phyloP scores from a whole-genome alignment of 1,140 invertebrate species.

The Whitmania pigra region DNA sequence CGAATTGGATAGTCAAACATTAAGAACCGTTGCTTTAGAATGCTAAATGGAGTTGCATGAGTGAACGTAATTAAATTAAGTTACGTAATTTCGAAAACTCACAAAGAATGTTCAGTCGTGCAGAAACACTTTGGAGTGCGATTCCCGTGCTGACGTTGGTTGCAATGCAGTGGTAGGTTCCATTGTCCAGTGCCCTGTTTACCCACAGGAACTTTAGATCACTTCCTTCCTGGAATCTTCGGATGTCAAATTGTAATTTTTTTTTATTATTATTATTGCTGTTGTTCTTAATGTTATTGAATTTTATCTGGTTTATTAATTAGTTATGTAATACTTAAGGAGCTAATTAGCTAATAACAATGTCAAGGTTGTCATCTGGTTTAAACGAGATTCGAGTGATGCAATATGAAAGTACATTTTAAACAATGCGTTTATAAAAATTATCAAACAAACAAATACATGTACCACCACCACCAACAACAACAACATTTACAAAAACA shows the following conservation, averaged over 20 bases:
- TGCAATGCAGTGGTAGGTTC: slow-evolving; percentile 53
- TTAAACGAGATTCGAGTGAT: no score
- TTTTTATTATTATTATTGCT: no score
- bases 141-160: slow-evolving; percentile 49
- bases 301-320: no score
- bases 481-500: not conserved
- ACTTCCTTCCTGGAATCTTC: slow-evolving; percentile 48
- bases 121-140: slow-evolving; percentile 49
- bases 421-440: not conserved
- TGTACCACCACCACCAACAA: not conserved
- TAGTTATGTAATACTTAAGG: no score
- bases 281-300: no score
- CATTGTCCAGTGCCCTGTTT: slow-evolving; percentile 48
- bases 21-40: no score
- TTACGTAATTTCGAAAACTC: slow-evolving; percentile 39
- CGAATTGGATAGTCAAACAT: no score
- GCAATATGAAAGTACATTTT: not conserved
- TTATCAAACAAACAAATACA: no score
- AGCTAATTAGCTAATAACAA: no score
- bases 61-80: no score
- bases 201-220: slow-evolving; percentile 51
- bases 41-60: no score
- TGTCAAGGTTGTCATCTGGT: no score
- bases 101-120: slow-evolving; percentile 54
- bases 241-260: not conserved